Conservation (phyloP, 2,113 vertebrate species). For the Silurus meridionalis region DNA sequence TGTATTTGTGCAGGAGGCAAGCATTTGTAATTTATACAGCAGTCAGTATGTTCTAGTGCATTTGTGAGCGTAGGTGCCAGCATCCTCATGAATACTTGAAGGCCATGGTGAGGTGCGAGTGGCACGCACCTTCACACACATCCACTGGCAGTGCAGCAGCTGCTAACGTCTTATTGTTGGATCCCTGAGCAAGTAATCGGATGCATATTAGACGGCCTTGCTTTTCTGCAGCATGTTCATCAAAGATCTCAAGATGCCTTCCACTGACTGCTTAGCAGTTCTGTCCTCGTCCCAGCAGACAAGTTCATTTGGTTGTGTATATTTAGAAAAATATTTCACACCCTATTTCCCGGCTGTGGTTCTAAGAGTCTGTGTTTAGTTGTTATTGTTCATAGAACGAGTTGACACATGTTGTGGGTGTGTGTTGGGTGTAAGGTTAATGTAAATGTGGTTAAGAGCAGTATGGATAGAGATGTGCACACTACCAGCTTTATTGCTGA, state of each 20-base stretch:
- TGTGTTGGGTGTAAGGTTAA: not conserved
- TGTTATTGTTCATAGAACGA: not conserved
- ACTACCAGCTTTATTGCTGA: not conserved
- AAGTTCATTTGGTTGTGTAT: conserved; percentile 20
- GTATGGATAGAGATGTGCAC: not conserved
- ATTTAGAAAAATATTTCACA: conserved; percentile 9
- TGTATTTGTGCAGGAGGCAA: not conserved
- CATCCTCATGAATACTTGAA: conserved; percentile 51
- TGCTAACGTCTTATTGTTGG: conserved; percentile 73
- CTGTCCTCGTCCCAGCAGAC: not conserved
- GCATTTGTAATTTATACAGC: conserved; percentile 39
- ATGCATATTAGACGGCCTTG: conserved; percentile 71
- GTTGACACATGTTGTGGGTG: not conserved
- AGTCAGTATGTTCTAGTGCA: conserved; percentile 1
- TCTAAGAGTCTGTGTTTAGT: conserved; percentile 3
- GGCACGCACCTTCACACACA: not conserved
- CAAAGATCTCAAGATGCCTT: conserved; percentile 46
- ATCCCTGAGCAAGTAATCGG: conserved; percentile 68
- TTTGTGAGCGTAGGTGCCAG: conserved; percentile 18
- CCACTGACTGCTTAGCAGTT: conserved; percentile 27
- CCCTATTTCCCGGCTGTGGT: not conserved
- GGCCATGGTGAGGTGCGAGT: conserved; percentile 42
- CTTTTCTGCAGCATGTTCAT: conserved; percentile 41
- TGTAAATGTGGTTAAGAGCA: conserved; percentile 17
- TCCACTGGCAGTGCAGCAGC: conserved; percentile 53